Conservation (phyloP, 2,888 invertebrate species). For the Athalia rosae region DNA sequence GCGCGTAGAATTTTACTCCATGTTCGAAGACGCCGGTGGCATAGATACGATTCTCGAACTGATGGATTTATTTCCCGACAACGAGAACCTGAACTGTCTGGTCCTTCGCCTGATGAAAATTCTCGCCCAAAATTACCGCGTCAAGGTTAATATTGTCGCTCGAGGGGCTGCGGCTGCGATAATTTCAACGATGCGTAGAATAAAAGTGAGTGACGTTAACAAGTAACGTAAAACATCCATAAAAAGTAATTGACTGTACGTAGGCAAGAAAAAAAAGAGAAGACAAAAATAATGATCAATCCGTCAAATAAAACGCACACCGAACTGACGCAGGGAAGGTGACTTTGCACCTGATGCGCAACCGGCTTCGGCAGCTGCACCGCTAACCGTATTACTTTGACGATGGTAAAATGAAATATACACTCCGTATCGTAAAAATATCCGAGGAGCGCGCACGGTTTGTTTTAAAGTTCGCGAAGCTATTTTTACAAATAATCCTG, state of each 20-base stretch:
- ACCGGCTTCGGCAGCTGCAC: not conserved
- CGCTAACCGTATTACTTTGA: slow-evolving; percentile 24
- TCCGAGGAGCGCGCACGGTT: not conserved
- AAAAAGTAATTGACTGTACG: not conserved
- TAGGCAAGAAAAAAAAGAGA: not conserved
- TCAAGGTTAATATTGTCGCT: slow-evolving; percentile 8
- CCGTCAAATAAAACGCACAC: not conserved
- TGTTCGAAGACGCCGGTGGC: slow-evolving; percentile 6
- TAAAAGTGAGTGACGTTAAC: not conserved
- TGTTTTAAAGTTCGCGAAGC: slow-evolving; percentile 15
- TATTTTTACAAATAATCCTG: slow-evolving; percentile 9
- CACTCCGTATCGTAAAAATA: not conserved
- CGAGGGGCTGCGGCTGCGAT: not conserved
- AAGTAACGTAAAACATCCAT: not conserved
- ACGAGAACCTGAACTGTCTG: slow-evolving; percentile 24
- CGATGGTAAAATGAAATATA: not conserved
- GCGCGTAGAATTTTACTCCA: not conserved
- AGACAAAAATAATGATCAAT: slow-evolving; percentile 13
- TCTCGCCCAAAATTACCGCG: slow-evolving; percentile 11
- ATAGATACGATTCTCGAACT: not conserved
- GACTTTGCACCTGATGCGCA: not conserved
- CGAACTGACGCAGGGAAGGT: slow-evolving; percentile 3
- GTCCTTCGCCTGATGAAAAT: slow-evolving; percentile 20
- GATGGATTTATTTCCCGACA: slow-evolving; percentile 17
- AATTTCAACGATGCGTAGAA: not conserved